Percentiles rank a stretch among this genome's conserved stretches.
phyloP scores from a whole-genome alignment of 2,113 vertebrate species.

The Panurus biarmicus region DNA sequence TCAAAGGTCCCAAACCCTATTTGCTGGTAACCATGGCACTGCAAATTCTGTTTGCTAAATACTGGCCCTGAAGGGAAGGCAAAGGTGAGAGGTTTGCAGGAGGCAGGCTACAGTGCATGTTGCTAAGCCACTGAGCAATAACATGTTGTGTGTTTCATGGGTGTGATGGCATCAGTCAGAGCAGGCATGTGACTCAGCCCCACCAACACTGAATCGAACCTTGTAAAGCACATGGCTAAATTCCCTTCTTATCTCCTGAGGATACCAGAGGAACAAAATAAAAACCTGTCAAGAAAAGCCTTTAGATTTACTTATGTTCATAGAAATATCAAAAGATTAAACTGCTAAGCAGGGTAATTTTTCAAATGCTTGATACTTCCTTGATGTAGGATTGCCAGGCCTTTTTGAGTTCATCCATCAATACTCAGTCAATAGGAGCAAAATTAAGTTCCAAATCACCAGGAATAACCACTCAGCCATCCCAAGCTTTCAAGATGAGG shows the following conservation, averaged over 20 bases:
- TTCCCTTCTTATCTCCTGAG: background rate
- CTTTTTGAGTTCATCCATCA: background rate
- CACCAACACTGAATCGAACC: background rate
- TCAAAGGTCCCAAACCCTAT: background rate
- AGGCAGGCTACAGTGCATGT: background rate
- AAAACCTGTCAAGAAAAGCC: background rate
- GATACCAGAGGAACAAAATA: background rate
- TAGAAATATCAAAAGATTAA: background rate
- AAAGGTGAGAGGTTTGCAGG: conserved; percentile 25
- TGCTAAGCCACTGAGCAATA: conserved; percentile 44
- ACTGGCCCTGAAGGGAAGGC: conserved; percentile 38
- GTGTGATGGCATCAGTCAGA: conserved; percentile 28
- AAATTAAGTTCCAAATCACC: background rate
- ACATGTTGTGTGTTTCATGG: background rate
- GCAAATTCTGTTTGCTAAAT: conserved; percentile 55
- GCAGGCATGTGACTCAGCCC: conserved; percentile 44
- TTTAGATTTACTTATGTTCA: background rate
- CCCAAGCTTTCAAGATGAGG: background rate
- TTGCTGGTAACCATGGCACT: conserved; percentile 44
- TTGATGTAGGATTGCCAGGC: background rate
- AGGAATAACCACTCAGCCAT: background rate
- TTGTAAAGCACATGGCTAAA: background rate
- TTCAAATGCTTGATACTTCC: background rate
- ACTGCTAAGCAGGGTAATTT: background rate
- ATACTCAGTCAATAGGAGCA: background rate